Conservation (phyloP, 2,797 vertebrate species). For the Melanogrammus aeglefinus region DNA sequence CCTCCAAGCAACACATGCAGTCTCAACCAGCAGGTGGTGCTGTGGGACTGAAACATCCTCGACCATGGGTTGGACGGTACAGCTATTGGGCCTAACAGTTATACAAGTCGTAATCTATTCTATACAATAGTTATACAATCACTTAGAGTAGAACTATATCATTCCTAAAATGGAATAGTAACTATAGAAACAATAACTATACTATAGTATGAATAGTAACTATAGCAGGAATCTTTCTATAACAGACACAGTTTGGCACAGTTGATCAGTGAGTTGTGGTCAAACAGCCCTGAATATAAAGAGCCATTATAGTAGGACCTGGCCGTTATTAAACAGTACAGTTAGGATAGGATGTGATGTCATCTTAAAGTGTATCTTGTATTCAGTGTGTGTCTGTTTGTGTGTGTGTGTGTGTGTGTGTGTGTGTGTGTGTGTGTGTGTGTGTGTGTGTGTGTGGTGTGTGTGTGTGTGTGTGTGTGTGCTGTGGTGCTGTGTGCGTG, state of each 20-base stretch:
- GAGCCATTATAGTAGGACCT: too few relatives aligned
- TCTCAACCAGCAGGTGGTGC: background rate
- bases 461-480: background rate
- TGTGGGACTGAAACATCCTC: background rate
- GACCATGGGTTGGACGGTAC: too few relatives aligned
- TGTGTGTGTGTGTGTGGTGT: too few relatives aligned
- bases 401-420: too few relatives aligned
- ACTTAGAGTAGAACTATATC: background rate
- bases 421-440: background rate
- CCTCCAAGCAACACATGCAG: background rate
- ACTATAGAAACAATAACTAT: conserved; percentile 3
- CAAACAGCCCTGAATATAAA: too few relatives aligned
- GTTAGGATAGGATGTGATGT: background rate
- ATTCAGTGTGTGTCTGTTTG: background rate
- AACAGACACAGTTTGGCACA: background rate
- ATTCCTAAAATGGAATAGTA: conserved; percentile 8
- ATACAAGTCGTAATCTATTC: background rate
- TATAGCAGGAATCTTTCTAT: background rate
- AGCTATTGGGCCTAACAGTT: background rate
- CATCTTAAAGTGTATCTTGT: background rate
- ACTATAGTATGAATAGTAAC: background rate
- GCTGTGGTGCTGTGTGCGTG: too few relatives aligned
- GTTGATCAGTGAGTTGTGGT: background rate
- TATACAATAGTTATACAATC: background rate
- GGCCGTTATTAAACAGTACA: too few relatives aligned